Evolutionary conservation across 2,888 invertebrate species (phyloP), one percentile per base, ranked within the genome.

Genomic region (Pandemis cinnamomeana): DNA sequence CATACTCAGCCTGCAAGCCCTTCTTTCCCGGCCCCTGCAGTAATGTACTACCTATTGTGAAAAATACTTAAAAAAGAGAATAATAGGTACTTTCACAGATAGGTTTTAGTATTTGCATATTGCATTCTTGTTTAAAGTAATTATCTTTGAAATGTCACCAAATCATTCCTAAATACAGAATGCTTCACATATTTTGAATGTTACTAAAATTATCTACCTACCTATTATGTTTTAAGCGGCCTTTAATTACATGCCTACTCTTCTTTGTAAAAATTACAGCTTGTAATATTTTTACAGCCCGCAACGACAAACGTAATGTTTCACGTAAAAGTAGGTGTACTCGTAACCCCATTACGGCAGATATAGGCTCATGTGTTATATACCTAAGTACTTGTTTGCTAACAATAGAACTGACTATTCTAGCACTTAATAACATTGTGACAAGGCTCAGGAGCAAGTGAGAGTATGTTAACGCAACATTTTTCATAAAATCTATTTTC

Each of bases 321-420:
- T 58, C 58, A 58, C 58, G 58, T 58, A 27, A 58, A 58, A 58
- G 27, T 58, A 58, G 58, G 27, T 27, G 27, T n/a, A n/a, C n/a
- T n/a, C n/a, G n/a, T 58, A 58, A 55, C 55, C 55, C 55, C 55
- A 55, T 55, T 55, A 55, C 55, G 55, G 55, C 55, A 20, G 15
- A 55, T 20, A 20, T 20, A 55, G 55, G n/a, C n/a, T 20, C 8
- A 6, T 55, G 8, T 55, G 6, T 53, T 7, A n/a, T 20, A 4
- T n/a, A n/a, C 13, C n/a, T 55, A n/a, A n/a, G n/a, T n/a, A 20
- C 8, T 20, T 55, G 20, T 15, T 55, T 27, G 20, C 58, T 10
- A 27, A 58, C 58, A 58, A 58, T 10, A 27, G 11, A 27, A 58
- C 27, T 5, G 27, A 27, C 27, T 3, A 58, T 58, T 58, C 7